These are phyloP conservation scores for Acanthiza pusilla DNA, from an alignment of 2,797 vertebrate genomes.

Conservation along the genomic window DNA sequence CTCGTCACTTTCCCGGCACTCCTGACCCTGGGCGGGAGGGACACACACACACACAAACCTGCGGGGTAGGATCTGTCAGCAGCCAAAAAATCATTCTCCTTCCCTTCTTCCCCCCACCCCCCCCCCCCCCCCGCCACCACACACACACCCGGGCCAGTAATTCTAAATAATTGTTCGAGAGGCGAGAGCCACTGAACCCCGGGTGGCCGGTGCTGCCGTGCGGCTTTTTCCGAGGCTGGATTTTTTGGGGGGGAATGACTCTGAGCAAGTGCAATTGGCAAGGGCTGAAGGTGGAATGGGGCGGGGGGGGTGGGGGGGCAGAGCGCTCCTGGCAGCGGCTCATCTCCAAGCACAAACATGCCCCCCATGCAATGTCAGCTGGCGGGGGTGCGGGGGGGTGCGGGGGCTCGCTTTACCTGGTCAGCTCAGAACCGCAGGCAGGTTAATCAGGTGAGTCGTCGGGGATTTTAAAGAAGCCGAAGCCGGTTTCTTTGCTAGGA, in stretches of 20 bases:
- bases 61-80: background rate
- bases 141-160: background rate
- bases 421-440: conserved; percentile 72
- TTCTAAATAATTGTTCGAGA: background rate
- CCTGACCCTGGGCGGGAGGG: background rate
- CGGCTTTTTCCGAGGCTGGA: background rate
- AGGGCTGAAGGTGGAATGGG: conserved; percentile 17
- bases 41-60: background rate
- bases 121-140: too few species aligned
- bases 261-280: conserved; percentile 55
- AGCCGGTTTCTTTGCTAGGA: conserved; percentile 72
- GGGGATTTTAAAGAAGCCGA: conserved; percentile 74
- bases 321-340: background rate
- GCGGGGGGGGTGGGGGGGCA: background rate
- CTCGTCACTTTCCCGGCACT: background rate
- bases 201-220: conserved; percentile 15
- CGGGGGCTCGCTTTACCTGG: conserved; percentile 74
- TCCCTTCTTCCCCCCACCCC: background rate
- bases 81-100: background rate
- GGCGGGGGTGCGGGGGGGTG: conserved; percentile 40
- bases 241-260: conserved; percentile 7
- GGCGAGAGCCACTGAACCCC: background rate
- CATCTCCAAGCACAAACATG: background rate
- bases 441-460: conserved; percentile 75
- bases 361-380: conserved; percentile 56